Percentiles rank a stretch among this genome's conserved stretches.
These are phyloP conservation scores for Ormyrus thymus DNA, from an alignment of 2,888 invertebrate genomes.

Conservation along the genomic window DNA sequence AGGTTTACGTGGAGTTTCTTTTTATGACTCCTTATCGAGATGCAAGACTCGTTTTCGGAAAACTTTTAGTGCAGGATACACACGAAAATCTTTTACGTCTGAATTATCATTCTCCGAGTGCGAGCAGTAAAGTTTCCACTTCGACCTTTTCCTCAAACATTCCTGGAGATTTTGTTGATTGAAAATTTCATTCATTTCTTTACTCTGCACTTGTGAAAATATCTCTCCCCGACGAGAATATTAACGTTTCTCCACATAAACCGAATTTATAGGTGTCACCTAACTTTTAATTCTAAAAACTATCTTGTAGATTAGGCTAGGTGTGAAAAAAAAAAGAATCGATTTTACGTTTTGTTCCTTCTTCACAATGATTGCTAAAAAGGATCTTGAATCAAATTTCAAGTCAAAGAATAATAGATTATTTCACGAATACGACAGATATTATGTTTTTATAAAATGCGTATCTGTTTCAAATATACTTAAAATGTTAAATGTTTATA, in stretches of 20 bases:
- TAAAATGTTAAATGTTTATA: constrained; percentile 50
- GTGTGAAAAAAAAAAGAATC: not conserved
- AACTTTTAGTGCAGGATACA: constrained; percentile 46
- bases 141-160: constrained; percentile 26
- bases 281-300: not conserved
- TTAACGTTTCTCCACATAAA: constrained; percentile 4
- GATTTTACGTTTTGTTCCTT: constrained; percentile 18
- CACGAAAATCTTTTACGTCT: constrained; percentile 53
- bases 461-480: constrained; percentile 24
- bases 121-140: constrained; percentile 49
- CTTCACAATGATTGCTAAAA: not conserved
- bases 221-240: not conserved
- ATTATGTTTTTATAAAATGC: constrained; percentile 44
- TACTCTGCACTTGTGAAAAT: not conserved
- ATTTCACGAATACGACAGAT: constrained; percentile 8
- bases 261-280: constrained; percentile 1
- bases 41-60: constrained; percentile 55
- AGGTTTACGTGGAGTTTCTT: constrained; percentile 50
- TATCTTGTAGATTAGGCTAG: not conserved
- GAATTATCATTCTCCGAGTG: constrained; percentile 51
- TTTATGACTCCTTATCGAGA: constrained; percentile 56
- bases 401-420: not conserved
- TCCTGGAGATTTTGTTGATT: constrained; percentile 33
- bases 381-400: not conserved
- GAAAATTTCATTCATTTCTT: constrained; percentile 3